phyloP scores from a whole-genome alignment of 1,140 invertebrate species.

The Atta texana region DNA sequence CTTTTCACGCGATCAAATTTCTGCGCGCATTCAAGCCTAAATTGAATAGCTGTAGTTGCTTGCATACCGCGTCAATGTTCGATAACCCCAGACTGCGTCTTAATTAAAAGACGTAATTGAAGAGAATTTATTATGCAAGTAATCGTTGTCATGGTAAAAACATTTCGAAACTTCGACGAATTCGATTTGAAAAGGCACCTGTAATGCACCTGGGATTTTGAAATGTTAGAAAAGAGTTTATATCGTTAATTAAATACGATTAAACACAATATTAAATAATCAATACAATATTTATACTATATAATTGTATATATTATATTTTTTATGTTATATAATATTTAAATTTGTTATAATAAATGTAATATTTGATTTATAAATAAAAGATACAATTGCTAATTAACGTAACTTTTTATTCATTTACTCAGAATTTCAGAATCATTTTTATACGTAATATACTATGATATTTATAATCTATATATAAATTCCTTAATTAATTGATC shows the following conservation, averaged over 20 bases:
- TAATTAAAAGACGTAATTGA: conserved; percentile 56
- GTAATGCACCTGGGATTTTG: conserved; percentile 1
- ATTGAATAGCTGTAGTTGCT: conserved; percentile 13
- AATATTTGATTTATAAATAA: background rate
- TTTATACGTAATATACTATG: background rate
- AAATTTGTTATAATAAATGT: background rate
- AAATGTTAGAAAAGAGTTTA: conserved; percentile 24
- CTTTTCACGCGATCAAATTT: conserved; percentile 39
- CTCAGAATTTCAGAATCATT: no score
- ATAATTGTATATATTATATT: no score
- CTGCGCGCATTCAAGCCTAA: conserved; percentile 56
- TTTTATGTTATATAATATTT: no score
- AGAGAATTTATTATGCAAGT: conserved; percentile 52
- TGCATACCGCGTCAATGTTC: conserved; percentile 20
- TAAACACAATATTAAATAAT: conserved; percentile 2
- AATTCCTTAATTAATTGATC: background rate
- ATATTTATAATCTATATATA: background rate
- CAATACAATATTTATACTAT: background rate
- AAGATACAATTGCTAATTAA: background rate
- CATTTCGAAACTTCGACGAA: conserved; percentile 34
- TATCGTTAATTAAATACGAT: background rate
- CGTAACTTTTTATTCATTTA: no score
- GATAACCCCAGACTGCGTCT: background rate
- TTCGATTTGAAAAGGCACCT: conserved; percentile 1
- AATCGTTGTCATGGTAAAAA: background rate